Base-by-base conservation (phyloP, 2,113 vertebrate species). In the Pedetes capensis region DNA sequence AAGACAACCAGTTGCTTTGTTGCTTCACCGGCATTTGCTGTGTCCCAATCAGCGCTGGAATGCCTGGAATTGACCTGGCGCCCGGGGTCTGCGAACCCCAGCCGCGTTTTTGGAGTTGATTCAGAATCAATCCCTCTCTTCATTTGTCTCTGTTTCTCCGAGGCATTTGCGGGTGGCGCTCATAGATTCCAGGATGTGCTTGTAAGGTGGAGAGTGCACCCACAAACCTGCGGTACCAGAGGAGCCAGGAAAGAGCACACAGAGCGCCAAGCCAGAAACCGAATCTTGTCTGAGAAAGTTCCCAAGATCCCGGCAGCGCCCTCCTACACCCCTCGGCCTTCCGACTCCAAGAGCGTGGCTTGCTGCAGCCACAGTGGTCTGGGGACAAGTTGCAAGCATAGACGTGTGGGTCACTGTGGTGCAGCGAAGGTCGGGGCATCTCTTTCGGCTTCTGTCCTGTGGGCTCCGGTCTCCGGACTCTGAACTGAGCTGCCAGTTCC, bases 391-490 rank as follows among this genome's bases (percentile, higher is more conserved):
- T 51, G 49, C 61, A 37, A 57, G 8, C 72, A 23, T 1, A 3
- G 3, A 12, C 2, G 13, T 4, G 66, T 42, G 0, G 23, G 1
- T n/a, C 13, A 1, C 32, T 6, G 17, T 6, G 63, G 27, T 8
- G 3, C 1, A 3, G 37, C 0, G 9, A 22, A n/a, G 5, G 13
- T 18, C 13, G 37, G 11, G 20, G 16, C 10, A 22, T 68, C 20
- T 2, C 3, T 13, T 37, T 1, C 1, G 2, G 2, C 6, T 17
- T 61, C 10, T 2, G 2, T 6, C 16, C 18, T 16, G 27, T 0
- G 18, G n/a, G 8, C 29, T 64, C 68, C 16, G 7, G 1, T 5
- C 53, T 6, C 29, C 5, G 1, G 9, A 22, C 39, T 72, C n/a
- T 1, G 55, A 42, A 34, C 20, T 1, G 0, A 17, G 49, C 49